phyloP scores from a whole-genome alignment of 2,888 invertebrate species.

The Chironomus riparius region DNA sequence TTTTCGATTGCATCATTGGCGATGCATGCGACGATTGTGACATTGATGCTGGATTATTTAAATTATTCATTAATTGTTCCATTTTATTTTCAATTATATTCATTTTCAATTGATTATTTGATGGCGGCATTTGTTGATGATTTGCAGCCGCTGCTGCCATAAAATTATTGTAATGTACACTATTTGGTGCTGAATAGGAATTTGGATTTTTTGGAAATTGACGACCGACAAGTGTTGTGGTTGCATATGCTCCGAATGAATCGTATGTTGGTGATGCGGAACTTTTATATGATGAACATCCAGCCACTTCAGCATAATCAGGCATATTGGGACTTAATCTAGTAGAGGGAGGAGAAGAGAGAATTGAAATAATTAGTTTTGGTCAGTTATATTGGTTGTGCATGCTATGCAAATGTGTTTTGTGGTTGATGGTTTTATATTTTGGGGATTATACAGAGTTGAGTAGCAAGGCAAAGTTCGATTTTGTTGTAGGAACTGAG shows the following conservation, averaged over 20 bases:
- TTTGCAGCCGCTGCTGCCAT: background rate
- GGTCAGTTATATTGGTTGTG: too few species aligned
- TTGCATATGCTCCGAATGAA: conserved; percentile 43
- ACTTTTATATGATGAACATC: conserved; percentile 43
- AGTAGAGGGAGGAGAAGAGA: conserved; percentile 26
- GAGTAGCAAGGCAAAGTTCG: too few species aligned
- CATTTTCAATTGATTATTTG: conserved; percentile 34
- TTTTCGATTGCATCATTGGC: background rate
- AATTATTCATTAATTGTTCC: conserved; percentile 31
- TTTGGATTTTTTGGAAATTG: conserved; percentile 30
- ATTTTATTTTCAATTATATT: conserved; percentile 43
- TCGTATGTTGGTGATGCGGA: conserved; percentile 38
- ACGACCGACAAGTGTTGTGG: conserved; percentile 40
- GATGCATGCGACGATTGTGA: background rate
- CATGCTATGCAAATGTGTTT: too few species aligned
- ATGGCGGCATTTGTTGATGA: background rate
- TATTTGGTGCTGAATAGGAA: conserved; percentile 42
- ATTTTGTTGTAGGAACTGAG: too few species aligned
- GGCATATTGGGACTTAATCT: conserved; percentile 44
- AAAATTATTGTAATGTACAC: conserved; percentile 38
- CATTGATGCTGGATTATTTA: conserved; percentile 4
- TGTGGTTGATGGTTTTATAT: too few species aligned
- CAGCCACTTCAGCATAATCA: conserved; percentile 43
- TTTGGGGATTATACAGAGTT: too few species aligned
- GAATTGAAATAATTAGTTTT: too few species aligned